phyloP scores from a whole-genome alignment of 2,888 invertebrate genomes.

The Drosophila villosipedis region DNA sequence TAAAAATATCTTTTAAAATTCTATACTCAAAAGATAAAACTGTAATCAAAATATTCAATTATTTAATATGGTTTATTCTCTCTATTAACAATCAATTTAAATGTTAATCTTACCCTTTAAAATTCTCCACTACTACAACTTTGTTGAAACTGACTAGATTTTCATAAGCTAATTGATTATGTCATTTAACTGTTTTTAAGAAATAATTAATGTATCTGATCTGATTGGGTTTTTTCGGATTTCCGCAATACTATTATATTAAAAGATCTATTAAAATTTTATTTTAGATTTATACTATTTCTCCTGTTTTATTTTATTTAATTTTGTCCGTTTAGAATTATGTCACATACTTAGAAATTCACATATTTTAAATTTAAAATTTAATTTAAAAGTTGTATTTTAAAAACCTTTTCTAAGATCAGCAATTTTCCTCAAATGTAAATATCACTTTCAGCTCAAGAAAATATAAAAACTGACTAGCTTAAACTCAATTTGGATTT shows the following conservation, averaged over 20 bases:
- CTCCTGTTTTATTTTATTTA: background rate
- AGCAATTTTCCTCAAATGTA: background rate
- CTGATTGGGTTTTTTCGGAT: background rate
- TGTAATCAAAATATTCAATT: background rate
- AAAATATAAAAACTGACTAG: background rate
- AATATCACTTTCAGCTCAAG: background rate
- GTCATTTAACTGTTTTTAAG: background rate
- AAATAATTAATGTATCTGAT: background rate
- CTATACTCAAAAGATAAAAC: too few species aligned
- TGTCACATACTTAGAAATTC: background rate
- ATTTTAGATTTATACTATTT: background rate
- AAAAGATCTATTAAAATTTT: background rate
- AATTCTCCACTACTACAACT: background rate
- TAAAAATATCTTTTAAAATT: background rate
- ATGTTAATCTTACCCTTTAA: background rate
- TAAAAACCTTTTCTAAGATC: background rate
- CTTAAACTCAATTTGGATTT: background rate
- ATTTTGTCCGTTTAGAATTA: background rate
- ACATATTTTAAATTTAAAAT: background rate
- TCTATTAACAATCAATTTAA: background rate
- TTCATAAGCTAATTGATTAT: background rate
- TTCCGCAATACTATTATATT: background rate
- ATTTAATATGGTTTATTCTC: background rate
- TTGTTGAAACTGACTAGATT: background rate
- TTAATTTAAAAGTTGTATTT: background rate